phyloP scores from a whole-genome alignment of 2,888 invertebrate genomes.

The Petrolisthes cinctipes region DNA sequence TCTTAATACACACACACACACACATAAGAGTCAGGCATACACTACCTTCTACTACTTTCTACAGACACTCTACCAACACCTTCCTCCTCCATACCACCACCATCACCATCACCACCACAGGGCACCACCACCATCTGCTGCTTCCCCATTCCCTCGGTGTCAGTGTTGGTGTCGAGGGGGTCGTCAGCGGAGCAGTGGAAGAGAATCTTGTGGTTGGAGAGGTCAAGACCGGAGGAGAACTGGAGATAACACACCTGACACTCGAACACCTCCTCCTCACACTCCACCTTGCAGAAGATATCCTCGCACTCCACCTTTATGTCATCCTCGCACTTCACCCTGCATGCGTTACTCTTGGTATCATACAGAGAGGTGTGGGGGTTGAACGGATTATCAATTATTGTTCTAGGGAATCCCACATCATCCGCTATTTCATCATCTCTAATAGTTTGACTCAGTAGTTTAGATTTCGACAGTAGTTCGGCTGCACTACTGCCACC shows the following conservation, averaged over 20 bases:
- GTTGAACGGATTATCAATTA: background rate
- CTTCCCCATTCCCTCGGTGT: no score
- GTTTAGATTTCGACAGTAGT: background rate
- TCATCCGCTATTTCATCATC: background rate
- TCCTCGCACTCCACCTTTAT: constrained; percentile 39
- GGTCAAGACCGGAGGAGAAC: constrained; percentile 48
- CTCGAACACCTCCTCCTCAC: constrained; percentile 47
- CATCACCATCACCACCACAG: no score
- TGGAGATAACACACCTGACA: constrained; percentile 48
- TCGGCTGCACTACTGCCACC: constrained; percentile 5
- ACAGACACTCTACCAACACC: no score
- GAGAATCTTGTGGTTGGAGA: constrained; percentile 50
- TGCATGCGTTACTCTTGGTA: constrained; percentile 10
- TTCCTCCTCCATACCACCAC: no score
- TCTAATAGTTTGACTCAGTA: background rate
- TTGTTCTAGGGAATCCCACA: background rate
- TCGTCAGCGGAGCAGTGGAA: constrained; percentile 33
- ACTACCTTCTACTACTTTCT: no score
- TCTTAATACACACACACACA: no score
- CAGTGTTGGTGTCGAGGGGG: no score
- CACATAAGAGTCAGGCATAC: no score
- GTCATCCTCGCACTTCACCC: constrained; percentile 27
- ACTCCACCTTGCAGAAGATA: constrained; percentile 41
- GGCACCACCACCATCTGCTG: no score
- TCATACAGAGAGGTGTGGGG: background rate